Conservation (phyloP, 2,797 vertebrate species). For the Orientallactaga sibirica region DNA sequence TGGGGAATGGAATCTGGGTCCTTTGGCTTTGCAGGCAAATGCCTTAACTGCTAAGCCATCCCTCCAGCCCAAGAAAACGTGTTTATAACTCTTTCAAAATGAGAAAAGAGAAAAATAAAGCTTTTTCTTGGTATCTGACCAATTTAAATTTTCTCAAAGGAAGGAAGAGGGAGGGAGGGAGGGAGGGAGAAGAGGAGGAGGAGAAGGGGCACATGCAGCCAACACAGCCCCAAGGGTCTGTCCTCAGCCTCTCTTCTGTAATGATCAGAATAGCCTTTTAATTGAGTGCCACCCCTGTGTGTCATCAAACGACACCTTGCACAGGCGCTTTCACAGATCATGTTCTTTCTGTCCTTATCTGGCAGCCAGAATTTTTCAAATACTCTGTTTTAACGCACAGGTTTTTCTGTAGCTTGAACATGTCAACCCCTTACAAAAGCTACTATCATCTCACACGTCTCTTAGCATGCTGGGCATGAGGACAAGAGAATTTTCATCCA, state of each 20-base stretch:
- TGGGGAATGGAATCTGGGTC: too few species aligned
- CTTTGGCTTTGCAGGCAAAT: too few species aligned
- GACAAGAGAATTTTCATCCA: conserved; percentile 37
- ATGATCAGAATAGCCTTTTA: conserved; percentile 12
- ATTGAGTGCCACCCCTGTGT: conserved; percentile 26
- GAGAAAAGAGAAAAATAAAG: conserved; percentile 16
- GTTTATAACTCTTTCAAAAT: conserved; percentile 18
- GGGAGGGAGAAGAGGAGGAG: not conserved
- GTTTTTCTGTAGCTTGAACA: conserved; percentile 14
- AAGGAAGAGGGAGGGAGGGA: too few species aligned
- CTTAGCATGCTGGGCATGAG: not conserved
- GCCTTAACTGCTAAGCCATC: too few species aligned
- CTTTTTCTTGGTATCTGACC: not conserved
- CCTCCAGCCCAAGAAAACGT: too few species aligned
- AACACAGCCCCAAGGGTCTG: not conserved
- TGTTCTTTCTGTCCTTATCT: not conserved
- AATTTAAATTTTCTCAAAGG: not conserved
- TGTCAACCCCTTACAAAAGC: not conserved
- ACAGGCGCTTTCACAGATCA: not conserved
- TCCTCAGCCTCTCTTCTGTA: not conserved
- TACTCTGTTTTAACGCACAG: conserved; percentile 47
- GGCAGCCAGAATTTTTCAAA: conserved; percentile 48
- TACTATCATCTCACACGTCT: not conserved
- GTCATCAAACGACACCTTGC: conserved; percentile 5
- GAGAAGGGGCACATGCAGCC: not conserved